A percentile compares a stretch with the other conserved stretches of the same genome.
Evolutionary conservation across 2,797 vertebrate genomes (phyloP).

Genomic region (Argentina silus): DNA sequence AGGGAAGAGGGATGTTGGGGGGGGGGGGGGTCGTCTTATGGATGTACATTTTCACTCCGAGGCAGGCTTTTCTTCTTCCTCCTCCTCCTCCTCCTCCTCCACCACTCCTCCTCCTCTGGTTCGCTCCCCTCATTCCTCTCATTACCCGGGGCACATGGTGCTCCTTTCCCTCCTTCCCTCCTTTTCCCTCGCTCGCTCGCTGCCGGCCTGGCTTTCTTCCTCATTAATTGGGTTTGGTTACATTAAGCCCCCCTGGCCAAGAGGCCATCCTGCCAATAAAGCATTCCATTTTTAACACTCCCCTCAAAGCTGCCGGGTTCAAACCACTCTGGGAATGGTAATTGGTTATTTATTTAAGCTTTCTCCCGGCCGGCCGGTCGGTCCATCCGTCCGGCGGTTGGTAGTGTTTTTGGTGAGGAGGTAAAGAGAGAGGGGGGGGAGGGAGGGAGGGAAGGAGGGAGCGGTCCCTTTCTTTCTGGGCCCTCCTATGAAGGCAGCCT

Average conservation of each 20-base stretch:
- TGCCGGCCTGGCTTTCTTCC: conserved; percentile 78
- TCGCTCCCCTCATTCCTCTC: conserved; percentile 69
- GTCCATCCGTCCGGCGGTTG: conserved; percentile 7
- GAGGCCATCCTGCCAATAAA: conserved; percentile 79
- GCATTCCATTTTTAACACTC: conserved; percentile 75
- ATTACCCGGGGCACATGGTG: conserved; percentile 76
- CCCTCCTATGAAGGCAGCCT: conserved; percentile 41
- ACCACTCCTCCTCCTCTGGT: conserved; percentile 71
- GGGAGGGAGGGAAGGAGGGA: not conserved
- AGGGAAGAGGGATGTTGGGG: not conserved
- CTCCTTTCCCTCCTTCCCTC: not conserved
- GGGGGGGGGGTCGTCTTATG: conserved; percentile 39
- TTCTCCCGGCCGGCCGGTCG: conserved; percentile 50
- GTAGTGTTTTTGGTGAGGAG: conserved; percentile 52
- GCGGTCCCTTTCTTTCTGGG: conserved; percentile 36
- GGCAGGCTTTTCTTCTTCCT: conserved; percentile 74
- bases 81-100: conserved; percentile 71
- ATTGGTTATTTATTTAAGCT: conserved; percentile 82
- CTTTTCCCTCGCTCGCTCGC: conserved; percentile 55
- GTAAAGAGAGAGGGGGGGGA: not conserved
- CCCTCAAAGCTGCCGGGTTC: conserved; percentile 66
- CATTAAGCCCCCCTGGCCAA: conserved; percentile 82
- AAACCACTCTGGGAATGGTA: conserved; percentile 69
- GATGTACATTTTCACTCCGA: conserved; percentile 77
- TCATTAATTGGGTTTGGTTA: conserved; percentile 86